phyloP scores from a whole-genome alignment of 2,888 invertebrate genomes.

The Trichogramma dendrolimi region DNA sequence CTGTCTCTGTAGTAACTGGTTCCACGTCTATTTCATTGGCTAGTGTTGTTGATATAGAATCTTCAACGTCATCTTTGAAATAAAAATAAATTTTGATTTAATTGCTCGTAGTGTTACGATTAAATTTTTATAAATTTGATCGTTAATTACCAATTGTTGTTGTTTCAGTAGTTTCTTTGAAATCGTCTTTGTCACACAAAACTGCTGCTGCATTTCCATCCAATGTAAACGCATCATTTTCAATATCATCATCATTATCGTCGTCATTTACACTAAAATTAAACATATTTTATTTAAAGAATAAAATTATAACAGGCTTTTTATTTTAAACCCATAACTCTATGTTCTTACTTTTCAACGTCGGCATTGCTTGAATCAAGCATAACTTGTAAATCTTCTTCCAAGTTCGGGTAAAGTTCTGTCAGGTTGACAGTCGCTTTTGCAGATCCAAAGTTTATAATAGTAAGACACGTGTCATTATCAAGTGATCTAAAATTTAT shows the following conservation, averaged over 20 bases:
- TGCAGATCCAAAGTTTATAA: constrained; percentile 36
- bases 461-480: constrained; percentile 34
- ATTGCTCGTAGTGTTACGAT: background rate
- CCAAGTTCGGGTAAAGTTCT: constrained; percentile 33
- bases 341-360: constrained; percentile 22
- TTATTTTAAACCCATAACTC: too few species aligned
- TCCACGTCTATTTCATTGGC: background rate
- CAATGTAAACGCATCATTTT: constrained; percentile 20
- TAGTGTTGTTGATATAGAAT: background rate
- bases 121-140: background rate
- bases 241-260: constrained; percentile 25
- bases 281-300: background rate
- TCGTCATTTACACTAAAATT: constrained; percentile 24
- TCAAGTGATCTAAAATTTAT: constrained; percentile 32
- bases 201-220: constrained; percentile 22
- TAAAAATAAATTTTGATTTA: background rate
- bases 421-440: constrained; percentile 35
- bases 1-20: background rate
- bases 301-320: too few species aligned
- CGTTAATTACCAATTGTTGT: constrained; percentile 9
- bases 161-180: constrained; percentile 11
- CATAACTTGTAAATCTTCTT: constrained; percentile 32
- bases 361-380: constrained; percentile 36
- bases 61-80: background rate
- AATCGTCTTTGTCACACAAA: constrained; percentile 24